phyloP scores from a whole-genome alignment of 2,888 invertebrate species.

The Mythimna vitellina region DNA sequence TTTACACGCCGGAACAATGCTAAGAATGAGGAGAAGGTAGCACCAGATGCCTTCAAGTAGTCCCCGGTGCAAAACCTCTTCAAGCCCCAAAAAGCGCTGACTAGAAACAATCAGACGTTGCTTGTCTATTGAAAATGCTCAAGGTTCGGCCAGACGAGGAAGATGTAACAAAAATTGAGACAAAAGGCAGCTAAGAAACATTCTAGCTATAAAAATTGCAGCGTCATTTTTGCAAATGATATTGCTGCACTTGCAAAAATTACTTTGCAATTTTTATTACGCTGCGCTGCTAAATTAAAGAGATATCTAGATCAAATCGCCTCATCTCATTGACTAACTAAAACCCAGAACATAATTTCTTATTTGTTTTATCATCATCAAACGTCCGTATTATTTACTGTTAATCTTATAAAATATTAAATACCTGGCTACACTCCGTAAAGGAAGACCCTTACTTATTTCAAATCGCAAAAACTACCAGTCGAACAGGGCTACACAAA shows the following conservation, averaged over 20 bases:
- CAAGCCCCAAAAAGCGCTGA: conserved; percentile 46
- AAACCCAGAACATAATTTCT: background rate
- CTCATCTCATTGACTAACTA: background rate
- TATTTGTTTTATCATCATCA: background rate
- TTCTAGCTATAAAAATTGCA: background rate
- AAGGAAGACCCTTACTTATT: conserved; percentile 22
- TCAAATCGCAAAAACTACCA: conserved; percentile 29
- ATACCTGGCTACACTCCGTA: background rate
- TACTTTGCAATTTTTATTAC: background rate
- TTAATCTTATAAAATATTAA: conserved; percentile 12
- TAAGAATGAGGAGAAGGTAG: conserved; percentile 9
- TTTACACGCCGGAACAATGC: background rate
- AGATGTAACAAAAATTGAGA: conserved; percentile 4
- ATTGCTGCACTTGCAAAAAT: background rate
- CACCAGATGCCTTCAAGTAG: conserved; percentile 32
- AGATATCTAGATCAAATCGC: background rate
- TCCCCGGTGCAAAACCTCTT: conserved; percentile 26
- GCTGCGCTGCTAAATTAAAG: background rate
- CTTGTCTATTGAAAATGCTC: conserved; percentile 42
- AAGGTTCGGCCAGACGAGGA: background rate
- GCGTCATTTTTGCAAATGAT: background rate
- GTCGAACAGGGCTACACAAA: conserved; percentile 27
- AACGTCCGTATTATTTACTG: background rate
- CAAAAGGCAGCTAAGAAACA: background rate
- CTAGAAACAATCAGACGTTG: conserved; percentile 39